Conservation (phyloP, 2,797 vertebrate species). For the Syngnathus acus region DNA sequence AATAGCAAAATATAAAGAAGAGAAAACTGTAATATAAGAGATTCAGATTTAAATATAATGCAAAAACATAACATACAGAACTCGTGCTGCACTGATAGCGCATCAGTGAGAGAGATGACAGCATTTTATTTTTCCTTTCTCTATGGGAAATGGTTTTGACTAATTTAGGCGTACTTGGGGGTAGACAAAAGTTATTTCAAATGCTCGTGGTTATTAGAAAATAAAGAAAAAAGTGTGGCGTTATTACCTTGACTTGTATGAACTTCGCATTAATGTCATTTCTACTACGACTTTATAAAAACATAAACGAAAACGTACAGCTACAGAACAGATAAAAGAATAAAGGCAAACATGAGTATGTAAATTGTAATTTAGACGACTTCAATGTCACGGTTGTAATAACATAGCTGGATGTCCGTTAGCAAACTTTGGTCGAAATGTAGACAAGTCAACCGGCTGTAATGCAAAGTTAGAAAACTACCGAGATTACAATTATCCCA, state of each 20-base stretch:
- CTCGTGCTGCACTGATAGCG: background rate
- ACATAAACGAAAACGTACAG: background rate
- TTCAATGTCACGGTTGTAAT: background rate
- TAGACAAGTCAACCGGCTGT: constrained; percentile 37
- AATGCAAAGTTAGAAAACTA: background rate
- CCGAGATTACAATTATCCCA: constrained; percentile 4
- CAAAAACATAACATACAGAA: background rate
- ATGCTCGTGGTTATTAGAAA: background rate
- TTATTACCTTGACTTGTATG: background rate
- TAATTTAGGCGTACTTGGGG: background rate
- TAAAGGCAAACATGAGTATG: background rate
- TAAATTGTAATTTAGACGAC: background rate
- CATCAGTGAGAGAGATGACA: too few relatives aligned
- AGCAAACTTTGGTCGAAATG: constrained; percentile 46
- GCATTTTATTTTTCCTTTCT: background rate
- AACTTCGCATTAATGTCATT: background rate
- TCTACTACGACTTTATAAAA: background rate
- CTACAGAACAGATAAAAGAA: background rate
- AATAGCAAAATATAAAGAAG: background rate
- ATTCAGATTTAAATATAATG: background rate
- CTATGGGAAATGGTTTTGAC: background rate
- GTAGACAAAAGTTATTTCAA: background rate
- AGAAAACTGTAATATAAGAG: background rate
- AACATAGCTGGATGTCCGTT: constrained; percentile 8
- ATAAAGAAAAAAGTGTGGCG: background rate